These are phyloP conservation scores for Sinotaia quadrata DNA, from an alignment of 2,888 invertebrate species.

Conservation along the genomic window DNA sequence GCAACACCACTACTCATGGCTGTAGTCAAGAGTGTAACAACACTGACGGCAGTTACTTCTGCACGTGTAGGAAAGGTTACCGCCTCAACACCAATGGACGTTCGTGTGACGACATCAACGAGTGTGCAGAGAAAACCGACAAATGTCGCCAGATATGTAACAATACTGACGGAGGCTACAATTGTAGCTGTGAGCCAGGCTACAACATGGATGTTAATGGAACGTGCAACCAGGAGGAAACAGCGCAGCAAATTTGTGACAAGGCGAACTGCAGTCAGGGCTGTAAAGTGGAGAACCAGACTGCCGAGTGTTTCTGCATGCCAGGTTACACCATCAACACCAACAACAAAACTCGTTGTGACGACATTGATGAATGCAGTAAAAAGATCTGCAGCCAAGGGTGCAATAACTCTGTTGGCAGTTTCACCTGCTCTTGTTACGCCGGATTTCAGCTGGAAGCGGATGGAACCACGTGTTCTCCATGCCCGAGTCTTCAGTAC, in stretches of 20 bases:
- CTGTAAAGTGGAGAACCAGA: neutral
- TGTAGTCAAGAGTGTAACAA: conserved; percentile 1
- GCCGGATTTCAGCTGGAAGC: conserved; percentile 4
- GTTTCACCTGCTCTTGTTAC: conserved; percentile 33
- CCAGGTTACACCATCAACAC: conserved; percentile 18
- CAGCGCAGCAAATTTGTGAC: neutral
- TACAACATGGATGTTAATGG: neutral
- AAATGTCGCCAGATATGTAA: conserved; percentile 22
- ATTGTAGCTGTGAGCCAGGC: conserved; percentile 33
- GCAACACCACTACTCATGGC: neutral
- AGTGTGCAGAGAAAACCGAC: conserved; percentile 31
- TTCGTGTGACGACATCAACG: conserved; percentile 3
- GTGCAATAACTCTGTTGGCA: conserved; percentile 36
- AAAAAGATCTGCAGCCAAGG: conserved; percentile 33
- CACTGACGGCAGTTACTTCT: neutral
- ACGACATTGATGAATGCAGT: conserved; percentile 44
- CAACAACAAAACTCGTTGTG: conserved; percentile 20
- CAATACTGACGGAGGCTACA: conserved; percentile 34
- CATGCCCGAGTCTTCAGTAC: neutral
- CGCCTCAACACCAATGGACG: conserved; percentile 8
- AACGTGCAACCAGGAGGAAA: neutral
- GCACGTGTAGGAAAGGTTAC: neutral
- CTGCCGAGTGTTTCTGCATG: conserved; percentile 25
- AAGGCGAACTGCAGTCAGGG: conserved; percentile 5
- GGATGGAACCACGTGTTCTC: neutral